Evolutionary conservation across 2,888 invertebrate genomes (phyloP), one percentile per base, ranked within the genome.

Genomic region (Esperia sulphurella): DNA sequence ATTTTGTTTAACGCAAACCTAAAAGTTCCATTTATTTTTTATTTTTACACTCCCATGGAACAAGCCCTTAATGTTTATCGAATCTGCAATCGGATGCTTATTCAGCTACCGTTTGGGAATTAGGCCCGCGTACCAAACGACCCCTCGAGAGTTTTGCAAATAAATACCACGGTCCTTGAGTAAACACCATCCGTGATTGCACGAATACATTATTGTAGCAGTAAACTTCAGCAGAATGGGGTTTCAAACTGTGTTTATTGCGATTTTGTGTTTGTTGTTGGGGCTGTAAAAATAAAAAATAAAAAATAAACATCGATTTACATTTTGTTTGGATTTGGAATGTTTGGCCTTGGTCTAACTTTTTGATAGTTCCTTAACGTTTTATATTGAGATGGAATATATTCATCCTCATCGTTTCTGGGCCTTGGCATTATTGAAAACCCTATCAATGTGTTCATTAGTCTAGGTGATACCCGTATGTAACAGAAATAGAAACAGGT

Each of bases 81-180:
- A 71, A 76, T 75, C 66, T 65, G 71, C 71, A 72, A 76, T 77
- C 74, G 68, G 79, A 75, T 71, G 77, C 73, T 82, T 79, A 79
- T 76, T 77, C 77, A 80, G 79, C 69, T 69, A 73, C 75, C 77
- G 65, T 75, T 78, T 69, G 71, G 64, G 74, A 83, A 83, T 82
- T 78, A 81, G 78, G 72, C 68, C 69, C 64, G 60, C 67, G 68
- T 65, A 61, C 66, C 65, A 65, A 61, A 61, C 68, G 71, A 67
- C 68, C 75, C 69, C 73, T 71, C 63, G 77, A 81, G 81, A 77
- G 81, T 70, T 79, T 73, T 63, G 78, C 75, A 84, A 84, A 84
- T 84, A 84, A 83, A 83, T 79, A 78, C 73, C 58, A 67, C 75
- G 72, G 73, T 68, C 66, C 71, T 75, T 75, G 63, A 60, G 75